These are phyloP conservation scores for Actinostola sp. DNA, from an alignment of 92 coral and sea anemone species.

Conservation along the genomic window DNA sequence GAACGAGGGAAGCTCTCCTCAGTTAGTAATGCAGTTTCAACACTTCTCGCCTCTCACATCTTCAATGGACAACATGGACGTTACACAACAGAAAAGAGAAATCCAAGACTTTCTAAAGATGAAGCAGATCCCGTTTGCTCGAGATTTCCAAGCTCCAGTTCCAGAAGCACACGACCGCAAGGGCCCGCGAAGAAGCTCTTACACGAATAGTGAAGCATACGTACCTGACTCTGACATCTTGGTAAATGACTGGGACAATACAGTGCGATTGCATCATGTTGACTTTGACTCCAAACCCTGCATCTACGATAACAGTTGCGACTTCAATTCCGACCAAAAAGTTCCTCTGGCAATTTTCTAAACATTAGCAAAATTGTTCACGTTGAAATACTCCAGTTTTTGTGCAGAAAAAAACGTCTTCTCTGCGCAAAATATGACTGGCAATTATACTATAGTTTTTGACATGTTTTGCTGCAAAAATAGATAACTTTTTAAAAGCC, in stretches of 20 bases:
- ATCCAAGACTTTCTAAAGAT: conserved; percentile 30
- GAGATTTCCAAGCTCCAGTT: background rate
- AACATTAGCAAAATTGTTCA: too few species aligned
- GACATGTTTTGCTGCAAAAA: too few species aligned
- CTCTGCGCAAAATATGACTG: background rate
- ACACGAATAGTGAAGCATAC: background rate
- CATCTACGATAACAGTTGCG: conserved; percentile 1
- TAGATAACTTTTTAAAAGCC: too few species aligned
- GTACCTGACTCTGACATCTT: conserved; percentile 1
- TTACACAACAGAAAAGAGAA: conserved; percentile 1
- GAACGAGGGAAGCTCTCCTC: background rate
- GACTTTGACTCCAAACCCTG: conserved; percentile 8
- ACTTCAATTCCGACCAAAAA: conserved; percentile 13
- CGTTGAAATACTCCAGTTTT: background rate
- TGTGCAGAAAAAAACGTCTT: background rate
- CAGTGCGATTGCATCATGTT: conserved; percentile 21
- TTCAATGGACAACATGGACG: background rate
- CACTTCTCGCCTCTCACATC: conserved; percentile 30
- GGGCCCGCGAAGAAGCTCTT: background rate
- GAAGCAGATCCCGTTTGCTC: conserved; percentile 1
- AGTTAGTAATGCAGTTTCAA: conserved; percentile 29
- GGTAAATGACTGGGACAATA: conserved; percentile 17
- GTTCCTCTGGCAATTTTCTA: conserved; percentile 27
- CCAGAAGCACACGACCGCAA: background rate
- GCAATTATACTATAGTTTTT: too few species aligned